Conservation (phyloP, 2,113 vertebrate species). For the Mesitornis unicolor region DNA sequence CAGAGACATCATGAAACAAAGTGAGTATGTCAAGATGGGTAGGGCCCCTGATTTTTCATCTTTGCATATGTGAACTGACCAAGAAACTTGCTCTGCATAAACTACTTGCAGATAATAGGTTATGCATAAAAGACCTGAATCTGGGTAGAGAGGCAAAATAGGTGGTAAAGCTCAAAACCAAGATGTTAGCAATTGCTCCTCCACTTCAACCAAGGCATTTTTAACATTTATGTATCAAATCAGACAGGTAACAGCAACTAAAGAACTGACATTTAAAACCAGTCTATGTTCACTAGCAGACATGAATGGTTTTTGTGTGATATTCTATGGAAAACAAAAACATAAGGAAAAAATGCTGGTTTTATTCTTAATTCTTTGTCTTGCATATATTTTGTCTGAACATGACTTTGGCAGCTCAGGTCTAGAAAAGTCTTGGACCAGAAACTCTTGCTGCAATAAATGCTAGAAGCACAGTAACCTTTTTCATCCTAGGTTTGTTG, state of each 20-base stretch:
- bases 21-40: not conserved
- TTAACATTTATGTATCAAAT: not conserved
- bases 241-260: not conserved
- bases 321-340: not conserved
- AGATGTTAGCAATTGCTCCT: not conserved
- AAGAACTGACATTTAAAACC: not conserved
- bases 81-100: not conserved
- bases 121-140: not conserved
- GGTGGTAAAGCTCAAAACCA: not conserved
- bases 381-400: not conserved
- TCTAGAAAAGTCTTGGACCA: not conserved
- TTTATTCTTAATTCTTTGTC: not conserved
- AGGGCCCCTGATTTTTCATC: not conserved
- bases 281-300: not conserved
- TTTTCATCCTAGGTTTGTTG: slow-evolving; percentile 2
- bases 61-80: not conserved
- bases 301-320: not conserved
- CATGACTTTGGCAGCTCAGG: not conserved
- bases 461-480: not conserved
- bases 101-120: not conserved
- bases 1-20: not conserved
- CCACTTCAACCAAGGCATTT: not conserved
- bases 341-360: not conserved
- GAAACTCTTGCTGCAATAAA: not conserved
- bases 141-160: not conserved